These are phyloP conservation scores for Hirtodrosophila alboralis DNA, from an alignment of 2,888 invertebrate genomes.

Conservation along the genomic window DNA sequence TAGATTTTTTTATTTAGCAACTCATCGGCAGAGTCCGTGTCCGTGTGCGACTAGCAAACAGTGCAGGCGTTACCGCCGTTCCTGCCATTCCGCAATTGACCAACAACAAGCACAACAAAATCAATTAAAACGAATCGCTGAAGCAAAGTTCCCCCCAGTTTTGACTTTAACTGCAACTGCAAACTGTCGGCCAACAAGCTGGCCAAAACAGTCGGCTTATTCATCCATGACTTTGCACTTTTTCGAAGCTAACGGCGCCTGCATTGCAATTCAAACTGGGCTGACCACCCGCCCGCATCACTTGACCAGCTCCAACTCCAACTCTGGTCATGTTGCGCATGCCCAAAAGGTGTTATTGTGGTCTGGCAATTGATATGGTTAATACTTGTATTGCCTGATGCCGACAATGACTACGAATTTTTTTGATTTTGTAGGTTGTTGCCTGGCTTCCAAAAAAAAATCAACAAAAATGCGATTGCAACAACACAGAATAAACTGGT, in stretches of 20 bases:
- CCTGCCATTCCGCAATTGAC: conserved; percentile 42
- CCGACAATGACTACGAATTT: conserved; percentile 50
- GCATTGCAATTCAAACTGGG: conserved; percentile 37
- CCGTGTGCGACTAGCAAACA: not conserved
- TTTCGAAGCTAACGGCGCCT: conserved; percentile 48
- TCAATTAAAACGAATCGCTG: conserved; percentile 76
- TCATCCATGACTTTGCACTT: conserved; percentile 80
- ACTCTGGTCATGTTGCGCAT: conserved; percentile 50
- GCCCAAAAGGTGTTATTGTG: conserved; percentile 68
- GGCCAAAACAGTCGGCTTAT: conserved; percentile 47
- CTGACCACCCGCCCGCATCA: conserved; percentile 52
- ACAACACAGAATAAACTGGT: not conserved
- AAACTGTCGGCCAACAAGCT: not conserved
- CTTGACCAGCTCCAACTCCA: conserved; percentile 28
- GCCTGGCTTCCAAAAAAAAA: conserved; percentile 12
- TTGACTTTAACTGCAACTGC: conserved; percentile 20
- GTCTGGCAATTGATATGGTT: conserved; percentile 62
- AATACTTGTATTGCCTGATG: conserved; percentile 53
- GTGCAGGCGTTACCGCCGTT: conserved; percentile 38
- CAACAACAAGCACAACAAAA: conserved; percentile 54
- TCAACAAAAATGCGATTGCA: conserved; percentile 29
- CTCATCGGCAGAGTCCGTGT: conserved; percentile 15
- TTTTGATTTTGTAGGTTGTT: conserved; percentile 32
- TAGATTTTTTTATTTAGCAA: conserved; percentile 48
- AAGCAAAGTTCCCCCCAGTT: conserved; percentile 70